These are phyloP conservation scores for Orientallactaga bullata DNA, from an alignment of 2,113 vertebrate species.

Conservation along the genomic window DNA sequence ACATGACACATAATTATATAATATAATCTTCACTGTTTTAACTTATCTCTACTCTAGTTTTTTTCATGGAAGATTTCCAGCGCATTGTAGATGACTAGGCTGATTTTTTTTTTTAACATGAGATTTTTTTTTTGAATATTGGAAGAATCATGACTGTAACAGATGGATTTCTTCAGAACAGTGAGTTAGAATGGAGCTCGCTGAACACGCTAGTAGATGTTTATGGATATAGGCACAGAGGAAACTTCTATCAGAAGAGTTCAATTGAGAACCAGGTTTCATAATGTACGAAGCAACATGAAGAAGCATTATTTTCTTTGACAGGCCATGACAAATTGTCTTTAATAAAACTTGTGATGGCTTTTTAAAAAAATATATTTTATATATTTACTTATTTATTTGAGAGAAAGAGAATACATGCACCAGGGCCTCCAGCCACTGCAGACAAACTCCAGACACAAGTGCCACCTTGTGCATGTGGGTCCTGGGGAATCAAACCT, in stretches of 20 bases:
- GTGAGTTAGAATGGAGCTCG: neutral
- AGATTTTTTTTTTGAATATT: constrained; percentile 34
- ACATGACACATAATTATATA: neutral
- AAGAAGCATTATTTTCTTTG: constrained; percentile 36
- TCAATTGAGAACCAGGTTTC: constrained; percentile 1
- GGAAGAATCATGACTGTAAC: neutral
- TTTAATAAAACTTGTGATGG: neutral
- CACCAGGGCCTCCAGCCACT: no score
- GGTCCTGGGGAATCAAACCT: no score
- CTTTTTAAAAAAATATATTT: neutral
- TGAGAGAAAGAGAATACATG: no score
- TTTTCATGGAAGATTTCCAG: constrained; percentile 7
- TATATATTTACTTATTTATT: no score
- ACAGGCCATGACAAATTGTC: neutral
- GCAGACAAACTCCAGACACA: no score
- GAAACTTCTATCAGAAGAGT: neutral
- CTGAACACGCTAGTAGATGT: neutral
- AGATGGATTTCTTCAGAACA: constrained; percentile 33
- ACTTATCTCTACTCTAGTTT: neutral
- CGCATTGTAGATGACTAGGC: constrained; percentile 4
- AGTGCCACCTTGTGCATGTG: no score
- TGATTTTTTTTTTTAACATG: neutral
- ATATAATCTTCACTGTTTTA: constrained; percentile 44
- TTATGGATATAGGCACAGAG: neutral
- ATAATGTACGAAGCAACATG: constrained; percentile 9